Percentiles rank a stretch among this genome's conserved stretches.
Conservation (phyloP, 2,797 vertebrate species). For the Discoglossus pictus region DNA sequence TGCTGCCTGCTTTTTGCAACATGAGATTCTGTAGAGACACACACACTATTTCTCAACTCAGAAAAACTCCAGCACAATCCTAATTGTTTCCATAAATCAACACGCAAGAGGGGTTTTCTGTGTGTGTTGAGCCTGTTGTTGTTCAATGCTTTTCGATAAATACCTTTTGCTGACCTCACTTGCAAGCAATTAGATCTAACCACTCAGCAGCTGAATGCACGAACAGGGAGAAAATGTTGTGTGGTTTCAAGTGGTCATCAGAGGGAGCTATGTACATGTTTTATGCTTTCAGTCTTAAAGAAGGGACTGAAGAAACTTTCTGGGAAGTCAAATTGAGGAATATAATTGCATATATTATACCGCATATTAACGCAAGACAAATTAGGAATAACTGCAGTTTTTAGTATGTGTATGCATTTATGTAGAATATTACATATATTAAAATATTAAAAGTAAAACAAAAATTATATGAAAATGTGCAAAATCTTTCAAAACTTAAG, state of each 20-base stretch:
- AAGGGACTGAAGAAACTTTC: constrained; percentile 58
- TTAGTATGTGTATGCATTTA: too few species aligned
- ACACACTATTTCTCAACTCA: constrained; percentile 76
- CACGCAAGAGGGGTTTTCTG: constrained; percentile 75
- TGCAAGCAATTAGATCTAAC: constrained; percentile 96
- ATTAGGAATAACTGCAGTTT: too few species aligned
- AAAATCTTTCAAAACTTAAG: too few species aligned
- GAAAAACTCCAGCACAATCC: constrained; percentile 78
- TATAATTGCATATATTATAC: constrained; percentile 12
- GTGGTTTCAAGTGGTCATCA: constrained; percentile 82
- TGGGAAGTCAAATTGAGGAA: constrained; percentile 54
- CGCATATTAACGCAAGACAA: too few species aligned
- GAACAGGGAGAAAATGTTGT: constrained; percentile 72
- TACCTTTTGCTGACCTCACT: constrained; percentile 98
- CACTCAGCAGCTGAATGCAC: constrained; percentile 87
- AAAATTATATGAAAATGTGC: too few species aligned
- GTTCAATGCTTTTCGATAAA: constrained; percentile 88
- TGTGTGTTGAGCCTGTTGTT: constrained; percentile 82
- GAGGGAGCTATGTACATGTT: constrained; percentile 87
- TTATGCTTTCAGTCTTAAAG: constrained; percentile 64
- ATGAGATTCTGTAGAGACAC: constrained; percentile 75
- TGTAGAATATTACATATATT: too few species aligned
- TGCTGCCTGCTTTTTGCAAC: constrained; percentile 76
- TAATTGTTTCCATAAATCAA: constrained; percentile 89
- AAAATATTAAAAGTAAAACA: too few species aligned